Percentiles rank a stretch among this genome's conserved stretches.
phyloP scores from a whole-genome alignment of 2,797 vertebrate genomes.

The Manis crassicaudata region DNA sequence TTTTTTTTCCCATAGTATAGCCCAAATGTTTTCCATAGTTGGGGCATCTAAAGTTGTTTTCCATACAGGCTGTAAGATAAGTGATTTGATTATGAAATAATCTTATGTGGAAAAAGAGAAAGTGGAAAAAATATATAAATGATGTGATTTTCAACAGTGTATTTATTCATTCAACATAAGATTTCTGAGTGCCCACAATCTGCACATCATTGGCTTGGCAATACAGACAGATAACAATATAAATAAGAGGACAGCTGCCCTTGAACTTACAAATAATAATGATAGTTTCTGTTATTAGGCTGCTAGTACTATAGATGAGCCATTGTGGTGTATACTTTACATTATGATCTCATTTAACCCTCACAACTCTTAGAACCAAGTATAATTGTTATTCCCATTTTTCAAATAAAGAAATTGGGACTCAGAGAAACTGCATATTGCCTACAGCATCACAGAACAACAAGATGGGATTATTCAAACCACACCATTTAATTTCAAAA shows the following conservation, averaged over 20 bases:
- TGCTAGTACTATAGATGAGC: neutral
- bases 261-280: slow-evolving; percentile 18
- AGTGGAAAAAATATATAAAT: neutral
- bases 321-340: neutral
- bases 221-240: neutral
- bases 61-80: neutral
- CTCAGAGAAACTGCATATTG: neutral
- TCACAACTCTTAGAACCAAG: neutral
- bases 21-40: neutral
- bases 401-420: neutral
- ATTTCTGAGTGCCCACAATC: neutral
- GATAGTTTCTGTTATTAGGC: neutral
- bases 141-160: neutral
- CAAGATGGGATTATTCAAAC: neutral
- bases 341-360: neutral
- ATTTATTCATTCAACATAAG: neutral
- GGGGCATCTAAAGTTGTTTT: neutral
- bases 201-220: neutral
- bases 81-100: neutral
- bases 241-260: neutral
- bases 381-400: neutral
- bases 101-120: neutral
- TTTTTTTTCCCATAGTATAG: neutral
- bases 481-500: neutral
- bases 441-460: neutral